phyloP scores from a whole-genome alignment of 1,140 invertebrate species.

The Cyrtorhinus lividipennis region DNA sequence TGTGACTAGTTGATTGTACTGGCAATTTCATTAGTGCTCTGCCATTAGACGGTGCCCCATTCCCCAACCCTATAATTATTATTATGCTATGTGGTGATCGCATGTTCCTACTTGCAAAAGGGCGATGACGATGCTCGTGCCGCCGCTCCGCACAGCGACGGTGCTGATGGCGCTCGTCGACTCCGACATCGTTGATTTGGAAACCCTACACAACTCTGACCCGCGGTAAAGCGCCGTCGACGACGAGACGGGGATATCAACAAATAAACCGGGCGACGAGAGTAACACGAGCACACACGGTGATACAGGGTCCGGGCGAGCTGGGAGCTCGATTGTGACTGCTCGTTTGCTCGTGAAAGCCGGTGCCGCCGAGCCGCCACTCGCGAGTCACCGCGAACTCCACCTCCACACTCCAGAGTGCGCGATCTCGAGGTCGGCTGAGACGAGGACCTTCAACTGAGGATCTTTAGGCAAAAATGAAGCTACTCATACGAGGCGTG shows the following conservation, averaged over 20 bases:
- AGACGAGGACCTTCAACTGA: too few relatives aligned
- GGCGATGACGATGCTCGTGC: constrained; percentile 73
- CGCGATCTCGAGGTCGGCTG: too few relatives aligned
- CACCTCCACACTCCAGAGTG: background rate
- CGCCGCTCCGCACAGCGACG: constrained; percentile 76
- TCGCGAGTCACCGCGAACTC: background rate
- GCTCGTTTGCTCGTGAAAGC: constrained; percentile 6
- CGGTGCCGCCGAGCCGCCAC: too few relatives aligned
- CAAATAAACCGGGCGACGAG: background rate
- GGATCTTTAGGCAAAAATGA: too few relatives aligned
- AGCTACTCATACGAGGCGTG: too few relatives aligned
- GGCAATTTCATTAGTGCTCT: too few relatives aligned
- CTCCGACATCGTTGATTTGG: constrained; percentile 2
- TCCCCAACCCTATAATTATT: too few relatives aligned
- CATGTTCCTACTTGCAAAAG: constrained; percentile 79
- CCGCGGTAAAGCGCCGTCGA: background rate
- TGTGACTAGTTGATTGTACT: too few relatives aligned
- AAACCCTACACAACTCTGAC: background rate
- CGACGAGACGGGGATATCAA: background rate
- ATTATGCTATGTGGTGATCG: too few relatives aligned
- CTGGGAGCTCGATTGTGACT: constrained; percentile 4
- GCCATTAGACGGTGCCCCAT: too few relatives aligned
- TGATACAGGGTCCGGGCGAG: background rate
- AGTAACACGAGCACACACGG: too few relatives aligned
- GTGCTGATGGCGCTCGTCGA: constrained; percentile 76